Evolutionary conservation across 1,140 invertebrate genomes (phyloP).

Genomic region (Drosophila miranda): DNA sequence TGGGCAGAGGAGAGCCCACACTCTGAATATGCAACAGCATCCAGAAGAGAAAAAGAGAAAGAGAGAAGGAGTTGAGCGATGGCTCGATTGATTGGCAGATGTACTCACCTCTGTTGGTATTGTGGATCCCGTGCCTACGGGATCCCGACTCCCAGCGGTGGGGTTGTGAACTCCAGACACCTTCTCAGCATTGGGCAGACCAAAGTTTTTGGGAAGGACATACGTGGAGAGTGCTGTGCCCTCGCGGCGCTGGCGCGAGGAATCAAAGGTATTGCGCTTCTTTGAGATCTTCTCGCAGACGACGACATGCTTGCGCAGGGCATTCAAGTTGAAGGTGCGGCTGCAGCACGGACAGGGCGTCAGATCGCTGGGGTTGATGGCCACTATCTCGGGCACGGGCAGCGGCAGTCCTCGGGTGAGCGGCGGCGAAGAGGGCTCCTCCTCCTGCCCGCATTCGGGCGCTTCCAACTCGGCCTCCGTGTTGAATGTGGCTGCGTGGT

Average conservation of each 20-base stretch:
- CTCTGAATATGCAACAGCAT: not conserved
- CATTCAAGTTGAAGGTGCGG: constrained; percentile 84
- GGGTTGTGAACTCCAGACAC: constrained; percentile 43
- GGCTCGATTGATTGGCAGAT: not conserved
- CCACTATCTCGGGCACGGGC: constrained; percentile 28
- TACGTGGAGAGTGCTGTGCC: constrained; percentile 87
- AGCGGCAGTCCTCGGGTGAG: constrained; percentile 29
- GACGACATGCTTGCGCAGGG: constrained; percentile 88
- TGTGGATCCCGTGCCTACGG: not conserved
- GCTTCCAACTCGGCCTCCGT: not conserved
- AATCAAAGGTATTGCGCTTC: constrained; percentile 93
- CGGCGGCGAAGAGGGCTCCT: constrained; percentile 9
- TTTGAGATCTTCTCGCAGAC: constrained; percentile 89
- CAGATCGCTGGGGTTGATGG: constrained; percentile 11
- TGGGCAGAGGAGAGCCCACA: constrained; percentile 19
- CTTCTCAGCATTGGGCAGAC: constrained; percentile 82
- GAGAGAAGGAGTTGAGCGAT: not conserved
- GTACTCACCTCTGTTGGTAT: not conserved
- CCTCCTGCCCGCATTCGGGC: constrained; percentile 1
- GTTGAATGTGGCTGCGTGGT: constrained; percentile 43
- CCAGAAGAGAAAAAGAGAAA: too few species aligned
- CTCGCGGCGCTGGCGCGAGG: constrained; percentile 90
- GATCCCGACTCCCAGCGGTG: constrained; percentile 28
- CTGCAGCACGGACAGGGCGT: constrained; percentile 70
- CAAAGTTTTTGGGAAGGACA: constrained; percentile 85